Evolutionary conservation across 2,888 invertebrate genomes (phyloP).

Genomic region (Venustoraphidia nigricollis): DNA sequence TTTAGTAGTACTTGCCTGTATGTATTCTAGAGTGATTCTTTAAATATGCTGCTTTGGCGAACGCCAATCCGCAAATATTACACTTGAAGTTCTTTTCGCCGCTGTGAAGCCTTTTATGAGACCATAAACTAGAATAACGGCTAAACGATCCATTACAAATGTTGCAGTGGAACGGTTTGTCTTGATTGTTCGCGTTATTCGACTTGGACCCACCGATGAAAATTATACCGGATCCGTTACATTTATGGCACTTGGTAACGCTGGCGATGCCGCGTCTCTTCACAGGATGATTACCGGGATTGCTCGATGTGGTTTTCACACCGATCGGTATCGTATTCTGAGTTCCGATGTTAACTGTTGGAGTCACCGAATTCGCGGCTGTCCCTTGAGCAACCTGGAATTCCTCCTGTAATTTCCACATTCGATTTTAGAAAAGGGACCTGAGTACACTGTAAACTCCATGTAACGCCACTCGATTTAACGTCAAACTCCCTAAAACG

Average conservation of each 20-base stretch:
- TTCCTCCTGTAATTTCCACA: conserved; percentile 12
- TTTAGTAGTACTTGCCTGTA: conserved; percentile 35
- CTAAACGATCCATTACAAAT: conserved; percentile 73
- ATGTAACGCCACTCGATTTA: too few relatives aligned
- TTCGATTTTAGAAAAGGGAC: too few relatives aligned
- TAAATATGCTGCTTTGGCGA: conserved; percentile 80
- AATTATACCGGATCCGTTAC: conserved; percentile 77
- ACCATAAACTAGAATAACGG: conserved; percentile 77
- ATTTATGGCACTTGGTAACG: conserved; percentile 78
- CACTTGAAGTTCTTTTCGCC: conserved; percentile 78
- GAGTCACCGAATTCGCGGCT: conserved; percentile 1
- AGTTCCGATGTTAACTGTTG: conserved; percentile 21
- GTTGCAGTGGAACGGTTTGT: conserved; percentile 79
- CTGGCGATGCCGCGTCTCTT: conserved; percentile 69
- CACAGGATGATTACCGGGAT: conserved; percentile 56
- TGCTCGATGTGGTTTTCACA: conserved; percentile 5
- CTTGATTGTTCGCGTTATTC: conserved; percentile 42
- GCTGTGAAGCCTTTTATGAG: conserved; percentile 74
- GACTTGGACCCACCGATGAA: conserved; percentile 54
- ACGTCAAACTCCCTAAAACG: too few relatives aligned
- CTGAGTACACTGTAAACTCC: too few relatives aligned
- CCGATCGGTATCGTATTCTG: conserved; percentile 34
- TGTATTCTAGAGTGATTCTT: conserved; percentile 81
- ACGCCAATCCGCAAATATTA: conserved; percentile 73
- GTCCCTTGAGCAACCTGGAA: conserved; percentile 11